phyloP scores from a whole-genome alignment of 2,888 invertebrate genomes.

The Mythimna ferrago region DNA sequence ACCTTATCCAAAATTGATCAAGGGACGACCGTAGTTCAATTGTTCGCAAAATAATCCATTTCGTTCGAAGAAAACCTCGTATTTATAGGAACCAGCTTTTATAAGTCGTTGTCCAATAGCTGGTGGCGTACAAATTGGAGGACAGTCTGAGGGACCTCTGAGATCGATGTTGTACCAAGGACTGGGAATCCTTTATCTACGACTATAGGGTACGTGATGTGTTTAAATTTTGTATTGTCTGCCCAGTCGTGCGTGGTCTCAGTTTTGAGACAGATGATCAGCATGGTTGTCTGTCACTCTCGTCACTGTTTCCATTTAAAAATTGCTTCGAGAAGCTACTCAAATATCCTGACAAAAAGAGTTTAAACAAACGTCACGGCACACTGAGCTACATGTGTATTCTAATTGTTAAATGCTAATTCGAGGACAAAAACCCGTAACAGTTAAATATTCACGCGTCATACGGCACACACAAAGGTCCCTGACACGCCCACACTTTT shows the following conservation, averaged over 20 bases:
- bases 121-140: conserved; percentile 54
- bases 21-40: conserved; percentile 64
- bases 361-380: conserved; percentile 11
- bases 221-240: conserved; percentile 37
- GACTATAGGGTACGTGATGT: conserved; percentile 30
- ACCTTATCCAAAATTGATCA: conserved; percentile 70
- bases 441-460: conserved; percentile 55
- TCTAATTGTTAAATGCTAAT: conserved; percentile 58
- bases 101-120: conserved; percentile 54
- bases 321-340: not conserved
- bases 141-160: conserved; percentile 35
- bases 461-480: conserved; percentile 62
- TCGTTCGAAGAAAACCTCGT: conserved; percentile 50
- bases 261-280: not conserved
- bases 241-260: not conserved
- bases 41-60: conserved; percentile 70
- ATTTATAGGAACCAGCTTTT: conserved; percentile 50
- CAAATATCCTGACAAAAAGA: conserved; percentile 23
- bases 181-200: conserved; percentile 36
- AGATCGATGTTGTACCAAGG: conserved; percentile 43
- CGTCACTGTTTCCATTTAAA: not conserved
- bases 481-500: conserved; percentile 69
- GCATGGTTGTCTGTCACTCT: conserved; percentile 3
- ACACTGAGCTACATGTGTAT: conserved; percentile 41
- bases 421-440: conserved; percentile 41